A percentile compares a stretch with the other conserved stretches of the same genome.
Evolutionary conservation across 2,888 invertebrate species (phyloP).

Genomic region (Dinocampus coccinellae): DNA sequence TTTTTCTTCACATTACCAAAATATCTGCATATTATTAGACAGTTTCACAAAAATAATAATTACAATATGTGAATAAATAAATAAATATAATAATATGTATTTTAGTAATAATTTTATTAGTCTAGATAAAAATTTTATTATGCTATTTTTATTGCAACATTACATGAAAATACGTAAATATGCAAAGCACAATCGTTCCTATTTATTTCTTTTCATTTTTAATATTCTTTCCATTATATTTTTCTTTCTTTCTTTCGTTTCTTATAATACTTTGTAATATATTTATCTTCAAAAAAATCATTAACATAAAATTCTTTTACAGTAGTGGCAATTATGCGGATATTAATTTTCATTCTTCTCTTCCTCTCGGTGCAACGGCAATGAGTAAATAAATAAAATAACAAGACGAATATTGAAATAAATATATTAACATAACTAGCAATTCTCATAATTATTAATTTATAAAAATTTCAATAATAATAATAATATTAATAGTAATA

Average conservation of each 20-base stretch:
- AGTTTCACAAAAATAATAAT: slow-evolving; percentile 18
- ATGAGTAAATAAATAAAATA: not conserved
- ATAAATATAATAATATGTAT: not conserved
- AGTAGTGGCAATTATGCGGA: slow-evolving; percentile 7
- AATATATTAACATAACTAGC: slow-evolving; percentile 22
- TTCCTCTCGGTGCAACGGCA: too few relatives aligned
- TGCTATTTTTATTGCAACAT: not conserved
- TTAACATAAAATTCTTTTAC: slow-evolving; percentile 17
- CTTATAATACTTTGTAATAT: not conserved
- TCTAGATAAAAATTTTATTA: not conserved
- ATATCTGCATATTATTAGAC: slow-evolving; percentile 13
- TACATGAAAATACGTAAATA: not conserved
- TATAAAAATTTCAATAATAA: too few relatives aligned
- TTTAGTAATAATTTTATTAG: not conserved
- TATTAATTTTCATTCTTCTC: slow-evolving; percentile 16
- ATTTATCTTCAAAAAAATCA: not conserved
- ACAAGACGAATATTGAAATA: not conserved
- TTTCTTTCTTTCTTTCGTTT: not conserved
- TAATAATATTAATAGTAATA: too few relatives aligned
- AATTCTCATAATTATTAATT: slow-evolving; percentile 23
- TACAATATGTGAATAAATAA: not conserved
- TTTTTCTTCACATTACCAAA: not conserved
- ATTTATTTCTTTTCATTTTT: too few relatives aligned
- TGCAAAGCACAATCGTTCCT: not conserved
- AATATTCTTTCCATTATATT: too few relatives aligned